Evolutionary conservation across 2,797 vertebrate species (phyloP).

Genomic region (Carduelis carduelis): DNA sequence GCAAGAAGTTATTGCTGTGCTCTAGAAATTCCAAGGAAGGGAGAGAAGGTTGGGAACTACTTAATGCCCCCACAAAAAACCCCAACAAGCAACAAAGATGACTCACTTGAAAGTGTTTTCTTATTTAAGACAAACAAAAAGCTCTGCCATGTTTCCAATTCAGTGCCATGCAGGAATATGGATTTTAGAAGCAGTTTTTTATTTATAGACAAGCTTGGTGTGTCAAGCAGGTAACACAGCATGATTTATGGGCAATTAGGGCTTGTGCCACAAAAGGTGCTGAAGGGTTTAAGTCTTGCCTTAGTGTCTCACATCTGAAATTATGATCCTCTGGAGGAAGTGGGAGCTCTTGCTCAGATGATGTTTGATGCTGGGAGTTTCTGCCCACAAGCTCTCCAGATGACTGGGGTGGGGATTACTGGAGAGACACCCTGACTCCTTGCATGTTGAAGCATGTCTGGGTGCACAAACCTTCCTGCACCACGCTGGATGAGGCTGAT

Average conservation of each 20-base stretch:
- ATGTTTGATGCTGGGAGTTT: neutral
- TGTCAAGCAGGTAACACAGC: neutral
- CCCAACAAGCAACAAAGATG: neutral
- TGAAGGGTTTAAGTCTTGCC: neutral
- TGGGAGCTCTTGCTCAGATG: neutral
- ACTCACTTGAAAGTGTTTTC: neutral
- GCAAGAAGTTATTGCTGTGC: neutral
- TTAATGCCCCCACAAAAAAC: neutral
- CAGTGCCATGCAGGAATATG: neutral
- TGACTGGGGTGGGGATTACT: neutral
- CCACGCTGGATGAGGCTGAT: neutral
- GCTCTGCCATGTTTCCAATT: neutral
- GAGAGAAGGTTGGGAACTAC: neutral
- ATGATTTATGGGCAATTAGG: conserved; percentile 15
- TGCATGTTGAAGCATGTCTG: neutral
- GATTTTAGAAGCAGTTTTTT: neutral
- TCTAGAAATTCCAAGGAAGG: neutral
- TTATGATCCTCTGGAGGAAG: neutral
- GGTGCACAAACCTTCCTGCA: neutral
- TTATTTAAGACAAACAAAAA: neutral
- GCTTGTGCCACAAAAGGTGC: neutral
- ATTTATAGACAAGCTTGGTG: conserved; percentile 12
- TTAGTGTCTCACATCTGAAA: neutral
- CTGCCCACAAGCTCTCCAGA: neutral
- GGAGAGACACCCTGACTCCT: neutral